These are phyloP conservation scores for Holacanthus passer DNA, from an alignment of 2,113 vertebrate species.

Conservation along the genomic window DNA sequence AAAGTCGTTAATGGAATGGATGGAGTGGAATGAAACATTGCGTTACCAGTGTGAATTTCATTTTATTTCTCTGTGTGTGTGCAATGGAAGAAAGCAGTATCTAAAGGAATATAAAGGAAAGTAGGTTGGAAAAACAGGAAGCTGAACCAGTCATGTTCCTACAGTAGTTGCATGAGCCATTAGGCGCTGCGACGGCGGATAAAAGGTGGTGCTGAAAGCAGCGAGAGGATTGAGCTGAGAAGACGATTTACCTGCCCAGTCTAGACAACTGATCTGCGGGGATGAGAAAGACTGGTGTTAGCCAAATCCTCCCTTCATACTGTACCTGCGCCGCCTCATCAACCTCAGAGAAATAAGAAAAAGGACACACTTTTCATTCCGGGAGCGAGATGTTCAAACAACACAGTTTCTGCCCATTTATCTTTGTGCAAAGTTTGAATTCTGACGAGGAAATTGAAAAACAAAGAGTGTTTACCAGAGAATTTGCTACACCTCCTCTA, in stretches of 20 bases:
- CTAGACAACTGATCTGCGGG: constrained; percentile 34
- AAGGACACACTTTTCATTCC: not conserved
- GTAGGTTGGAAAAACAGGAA: not conserved
- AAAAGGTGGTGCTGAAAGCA: constrained; percentile 18
- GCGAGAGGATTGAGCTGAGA: not conserved
- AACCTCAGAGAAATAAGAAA: not conserved
- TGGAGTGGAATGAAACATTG: not conserved
- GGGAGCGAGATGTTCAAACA: not conserved
- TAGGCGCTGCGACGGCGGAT: not conserved
- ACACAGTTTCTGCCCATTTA: not conserved
- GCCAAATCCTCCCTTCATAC: constrained; percentile 26
- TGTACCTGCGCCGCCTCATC: not conserved
- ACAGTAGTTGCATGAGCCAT: not conserved
- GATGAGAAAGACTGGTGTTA: constrained; percentile 36
- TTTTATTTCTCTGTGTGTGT: not conserved
- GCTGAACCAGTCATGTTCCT: not conserved
- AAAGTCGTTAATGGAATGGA: too few relatives aligned
- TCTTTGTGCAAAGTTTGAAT: not conserved
- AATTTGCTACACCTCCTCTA: not conserved
- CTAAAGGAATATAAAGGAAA: not conserved
- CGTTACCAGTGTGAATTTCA: not conserved
- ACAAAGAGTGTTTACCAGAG: not conserved
- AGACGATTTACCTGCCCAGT: constrained; percentile 29
- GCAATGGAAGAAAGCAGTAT: not conserved
- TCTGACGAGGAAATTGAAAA: constrained; percentile 1